Conservation (phyloP, 2,113 vertebrate genomes). For the Hemichromis elongatus region DNA sequence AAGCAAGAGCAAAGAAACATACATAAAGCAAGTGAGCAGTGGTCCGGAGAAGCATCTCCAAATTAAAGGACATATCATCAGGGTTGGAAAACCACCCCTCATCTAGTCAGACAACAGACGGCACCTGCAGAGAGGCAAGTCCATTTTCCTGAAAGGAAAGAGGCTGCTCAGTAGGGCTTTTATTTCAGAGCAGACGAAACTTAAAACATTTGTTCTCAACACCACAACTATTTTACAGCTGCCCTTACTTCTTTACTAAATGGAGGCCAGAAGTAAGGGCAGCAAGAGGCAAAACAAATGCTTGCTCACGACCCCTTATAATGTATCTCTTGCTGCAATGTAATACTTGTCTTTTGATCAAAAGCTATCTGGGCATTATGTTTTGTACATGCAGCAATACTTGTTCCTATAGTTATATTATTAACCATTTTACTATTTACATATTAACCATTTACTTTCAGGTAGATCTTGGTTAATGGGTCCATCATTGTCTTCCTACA, state of each 20-base stretch:
- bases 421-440: background rate
- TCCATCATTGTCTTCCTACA: background rate
- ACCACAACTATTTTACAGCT: background rate
- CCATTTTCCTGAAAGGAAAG: constrained; percentile 45
- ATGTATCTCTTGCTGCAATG: background rate
- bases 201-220: constrained; percentile 31
- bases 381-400: background rate
- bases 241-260: background rate
- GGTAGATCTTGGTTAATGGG: background rate
- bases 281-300: background rate
- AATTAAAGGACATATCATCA: background rate
- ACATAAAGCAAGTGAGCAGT: background rate
- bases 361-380: background rate
- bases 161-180: constrained; percentile 32
- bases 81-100: constrained; percentile 10
- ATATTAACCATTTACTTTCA: background rate
- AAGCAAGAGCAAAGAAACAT: background rate
- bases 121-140: constrained; percentile 60
- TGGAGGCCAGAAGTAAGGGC: background rate
- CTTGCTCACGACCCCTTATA: background rate
- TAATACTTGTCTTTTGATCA: background rate
- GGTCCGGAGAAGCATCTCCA: background rate
- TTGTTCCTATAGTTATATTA: background rate
- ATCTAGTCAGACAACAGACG: constrained; percentile 21
- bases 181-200: constrained; percentile 31